A percentile compares a stretch with the other conserved stretches of the same genome.
Conservation (phyloP, 2,888 invertebrate genomes). For the Osmoderma eremita region DNA sequence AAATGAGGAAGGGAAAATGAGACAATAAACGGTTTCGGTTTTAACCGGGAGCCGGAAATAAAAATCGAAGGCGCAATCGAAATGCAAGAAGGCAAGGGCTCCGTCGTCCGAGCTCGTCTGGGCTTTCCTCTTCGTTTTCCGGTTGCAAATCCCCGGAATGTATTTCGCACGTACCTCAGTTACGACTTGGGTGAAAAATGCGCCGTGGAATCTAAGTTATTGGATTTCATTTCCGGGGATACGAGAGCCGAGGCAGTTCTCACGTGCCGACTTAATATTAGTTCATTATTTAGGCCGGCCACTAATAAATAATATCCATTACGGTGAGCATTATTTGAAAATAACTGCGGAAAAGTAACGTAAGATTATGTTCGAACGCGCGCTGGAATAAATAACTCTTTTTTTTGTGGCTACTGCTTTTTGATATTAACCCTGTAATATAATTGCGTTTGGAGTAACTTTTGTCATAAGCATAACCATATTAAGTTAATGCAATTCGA, state of each 20-base stretch:
- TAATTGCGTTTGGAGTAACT: neutral
- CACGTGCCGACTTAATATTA: constrained; percentile 57
- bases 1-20: constrained; percentile 31
- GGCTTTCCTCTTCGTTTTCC: constrained; percentile 33
- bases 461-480: neutral
- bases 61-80: constrained; percentile 28
- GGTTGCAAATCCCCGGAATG: constrained; percentile 42
- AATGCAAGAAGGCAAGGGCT: constrained; percentile 7
- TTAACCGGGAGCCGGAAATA: constrained; percentile 15
- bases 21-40: constrained; percentile 18
- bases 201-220: constrained; percentile 59
- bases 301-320: constrained; percentile 43
- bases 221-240: constrained; percentile 60
- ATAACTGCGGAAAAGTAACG: constrained; percentile 26
- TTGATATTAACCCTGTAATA: neutral
- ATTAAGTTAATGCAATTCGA: too few species aligned
- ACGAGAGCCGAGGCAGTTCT: constrained; percentile 57
- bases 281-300: constrained; percentile 49
- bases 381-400: constrained; percentile 22
- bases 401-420: constrained; percentile 6
- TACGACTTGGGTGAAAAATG: constrained; percentile 58
- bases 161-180: constrained; percentile 59
- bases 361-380: constrained; percentile 14
- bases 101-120: neutral
- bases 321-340: constrained; percentile 33